Percentiles rank a stretch among this genome's conserved stretches.
phyloP scores from a whole-genome alignment of 2,797 vertebrate genomes.

The Thalassophryne amazonica region DNA sequence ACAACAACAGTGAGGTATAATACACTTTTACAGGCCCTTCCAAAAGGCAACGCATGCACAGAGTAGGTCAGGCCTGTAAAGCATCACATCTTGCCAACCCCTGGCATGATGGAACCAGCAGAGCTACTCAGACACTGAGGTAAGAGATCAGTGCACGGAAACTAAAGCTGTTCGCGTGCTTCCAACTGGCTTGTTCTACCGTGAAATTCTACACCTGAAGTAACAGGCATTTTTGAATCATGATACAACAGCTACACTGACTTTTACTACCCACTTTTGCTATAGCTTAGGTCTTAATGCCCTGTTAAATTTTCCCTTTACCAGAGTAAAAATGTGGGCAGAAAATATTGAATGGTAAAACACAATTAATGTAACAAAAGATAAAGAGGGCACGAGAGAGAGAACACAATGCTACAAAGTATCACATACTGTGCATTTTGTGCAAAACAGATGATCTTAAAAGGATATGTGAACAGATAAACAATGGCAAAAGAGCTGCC shows the following conservation, averaged over 20 bases:
- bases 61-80: slow-evolving; percentile 33
- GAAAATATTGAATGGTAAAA: slow-evolving; percentile 6
- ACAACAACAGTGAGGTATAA: not conserved
- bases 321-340: slow-evolving; percentile 6
- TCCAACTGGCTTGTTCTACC: slow-evolving; percentile 32
- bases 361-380: not conserved
- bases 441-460: not conserved
- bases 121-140: slow-evolving; percentile 54
- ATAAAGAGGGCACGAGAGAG: too few relatives aligned
- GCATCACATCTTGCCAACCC: slow-evolving; percentile 15
- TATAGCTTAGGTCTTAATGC: slow-evolving; percentile 24
- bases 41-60: slow-evolving; percentile 3
- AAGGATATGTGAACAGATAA: too few relatives aligned
- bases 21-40: slow-evolving; percentile 3
- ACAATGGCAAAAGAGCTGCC: too few relatives aligned
- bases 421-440: not conserved
- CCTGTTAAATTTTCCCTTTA: slow-evolving; percentile 26
- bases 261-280: slow-evolving; percentile 17
- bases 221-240: slow-evolving; percentile 30
- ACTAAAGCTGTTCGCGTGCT: slow-evolving; percentile 27
- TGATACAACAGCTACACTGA: slow-evolving; percentile 15
- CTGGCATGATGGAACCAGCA: slow-evolving; percentile 33
- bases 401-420: not conserved
- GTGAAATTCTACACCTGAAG: slow-evolving; percentile 39
- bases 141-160: slow-evolving; percentile 47